Evolutionary conservation across 2,797 vertebrate species (phyloP).

Genomic region (Poeciliopsis presidionis): DNA sequence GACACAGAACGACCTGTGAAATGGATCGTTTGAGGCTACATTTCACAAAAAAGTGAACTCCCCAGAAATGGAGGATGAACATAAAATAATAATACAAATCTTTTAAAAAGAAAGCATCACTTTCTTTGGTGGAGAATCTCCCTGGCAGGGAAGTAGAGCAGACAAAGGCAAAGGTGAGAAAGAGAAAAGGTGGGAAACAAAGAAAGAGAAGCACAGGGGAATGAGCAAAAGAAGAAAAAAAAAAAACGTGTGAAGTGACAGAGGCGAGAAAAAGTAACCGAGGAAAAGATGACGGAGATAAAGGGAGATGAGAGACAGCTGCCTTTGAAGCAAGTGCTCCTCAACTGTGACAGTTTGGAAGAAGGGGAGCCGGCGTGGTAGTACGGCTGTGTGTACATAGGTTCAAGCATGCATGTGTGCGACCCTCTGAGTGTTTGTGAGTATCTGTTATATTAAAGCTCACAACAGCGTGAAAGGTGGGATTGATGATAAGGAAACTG

Average conservation of each 20-base stretch:
- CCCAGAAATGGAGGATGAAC: constrained; percentile 68
- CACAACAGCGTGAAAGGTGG: constrained; percentile 68
- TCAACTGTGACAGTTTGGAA: constrained; percentile 60
- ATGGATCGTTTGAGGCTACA: constrained; percentile 65
- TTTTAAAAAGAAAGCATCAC: constrained; percentile 43
- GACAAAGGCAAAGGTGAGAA: constrained; percentile 63
- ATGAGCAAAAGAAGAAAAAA: constrained; percentile 38
- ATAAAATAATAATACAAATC: constrained; percentile 44
- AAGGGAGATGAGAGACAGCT: constrained; percentile 68
- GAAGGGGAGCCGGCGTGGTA: constrained; percentile 10
- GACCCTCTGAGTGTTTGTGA: constrained; percentile 20
- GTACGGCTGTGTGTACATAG: constrained; percentile 7
- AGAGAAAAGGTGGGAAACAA: constrained; percentile 55
- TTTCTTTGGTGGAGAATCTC: constrained; percentile 65
- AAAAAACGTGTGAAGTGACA: constrained; percentile 64
- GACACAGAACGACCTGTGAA: constrained; percentile 68
- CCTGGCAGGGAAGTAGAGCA: constrained; percentile 56
- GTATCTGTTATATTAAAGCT: constrained; percentile 68
- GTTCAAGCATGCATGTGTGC: constrained; percentile 18
- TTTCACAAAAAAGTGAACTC: constrained; percentile 65
- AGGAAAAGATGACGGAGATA: constrained; percentile 70
- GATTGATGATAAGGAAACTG: constrained; percentile 72
- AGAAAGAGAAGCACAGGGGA: constrained; percentile 52
- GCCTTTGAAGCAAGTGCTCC: constrained; percentile 64
- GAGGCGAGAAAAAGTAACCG: constrained; percentile 53